These are phyloP conservation scores for Mesorhabditis belari DNA, from an alignment of 2,888 invertebrate genomes.

Conservation along the genomic window DNA sequence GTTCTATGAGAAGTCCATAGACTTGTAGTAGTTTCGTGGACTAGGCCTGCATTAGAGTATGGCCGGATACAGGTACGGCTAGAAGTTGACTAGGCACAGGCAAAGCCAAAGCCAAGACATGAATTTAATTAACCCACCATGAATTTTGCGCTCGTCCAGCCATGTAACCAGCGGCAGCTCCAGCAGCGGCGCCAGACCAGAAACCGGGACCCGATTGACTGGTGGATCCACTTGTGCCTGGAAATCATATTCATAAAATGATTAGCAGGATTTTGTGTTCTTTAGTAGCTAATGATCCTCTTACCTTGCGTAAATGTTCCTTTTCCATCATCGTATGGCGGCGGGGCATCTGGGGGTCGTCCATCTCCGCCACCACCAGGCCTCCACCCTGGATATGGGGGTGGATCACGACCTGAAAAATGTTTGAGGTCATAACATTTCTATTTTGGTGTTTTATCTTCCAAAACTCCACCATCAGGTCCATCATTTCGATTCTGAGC, in stretches of 20 bases:
- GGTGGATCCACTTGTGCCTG: neutral
- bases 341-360: constrained; percentile 28
- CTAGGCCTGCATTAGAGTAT: too few relatives aligned
- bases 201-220: constrained; percentile 10
- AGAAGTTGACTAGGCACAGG: neutral
- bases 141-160: constrained; percentile 3
- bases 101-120: too few relatives aligned
- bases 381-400: constrained; percentile 8
- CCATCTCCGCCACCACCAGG: constrained; percentile 15
- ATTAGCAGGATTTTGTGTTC: neutral
- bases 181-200: constrained; percentile 38
- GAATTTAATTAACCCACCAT: neutral
- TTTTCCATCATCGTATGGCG: constrained; percentile 34
- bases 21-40: too few relatives aligned
- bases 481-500: constrained; percentile 9
- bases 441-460: neutral
- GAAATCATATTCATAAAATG: neutral
- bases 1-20: too few relatives aligned
- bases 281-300: neutral
- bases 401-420: constrained; percentile 4
- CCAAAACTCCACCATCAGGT: constrained; percentile 3
- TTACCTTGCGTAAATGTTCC: neutral
- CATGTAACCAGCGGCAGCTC: constrained; percentile 45
- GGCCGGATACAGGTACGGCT: neutral
- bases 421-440: neutral